Percentiles rank a stretch among this genome's conserved stretches.
phyloP scores from a whole-genome alignment of 2,797 vertebrate genomes.

The Gymnothorax javanicus region DNA sequence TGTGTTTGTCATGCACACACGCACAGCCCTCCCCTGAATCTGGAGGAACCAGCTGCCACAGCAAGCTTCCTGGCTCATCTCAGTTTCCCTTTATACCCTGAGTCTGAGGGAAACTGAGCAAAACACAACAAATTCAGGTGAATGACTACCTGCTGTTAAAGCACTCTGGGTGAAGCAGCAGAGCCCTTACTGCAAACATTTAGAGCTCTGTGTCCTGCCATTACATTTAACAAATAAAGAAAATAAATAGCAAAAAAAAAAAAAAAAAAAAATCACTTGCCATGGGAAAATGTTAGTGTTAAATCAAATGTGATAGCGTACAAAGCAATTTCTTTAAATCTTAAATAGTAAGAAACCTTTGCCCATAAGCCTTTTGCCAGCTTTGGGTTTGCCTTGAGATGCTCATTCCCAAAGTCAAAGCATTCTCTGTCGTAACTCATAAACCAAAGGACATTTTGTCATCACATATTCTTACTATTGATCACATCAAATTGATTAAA shows the following conservation, averaged over 20 bases:
- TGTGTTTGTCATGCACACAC: not conserved
- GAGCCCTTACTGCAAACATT: not conserved
- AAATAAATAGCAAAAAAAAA: too few species aligned
- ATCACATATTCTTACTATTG: not conserved
- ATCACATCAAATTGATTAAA: not conserved
- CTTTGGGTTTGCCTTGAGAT: not conserved
- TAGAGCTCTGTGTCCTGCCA: not conserved
- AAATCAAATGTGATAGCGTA: too few species aligned
- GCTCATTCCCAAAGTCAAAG: not conserved
- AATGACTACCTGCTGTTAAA: not conserved
- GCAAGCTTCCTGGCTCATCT: not conserved
- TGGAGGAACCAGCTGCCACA: not conserved
- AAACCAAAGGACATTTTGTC: not conserved
- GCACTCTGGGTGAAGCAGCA: not conserved
- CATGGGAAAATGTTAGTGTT: too few species aligned
- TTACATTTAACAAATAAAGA: not conserved
- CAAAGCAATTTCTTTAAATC: too few species aligned
- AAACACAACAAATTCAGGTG: not conserved
- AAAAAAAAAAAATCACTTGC: too few species aligned
- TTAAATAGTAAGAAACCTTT: not conserved
- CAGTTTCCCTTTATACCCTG: not conserved
- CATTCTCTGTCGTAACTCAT: not conserved
- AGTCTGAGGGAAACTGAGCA: not conserved
- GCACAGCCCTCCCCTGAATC: not conserved
- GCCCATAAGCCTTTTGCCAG: too few species aligned